Evolutionary conservation across 2,113 vertebrate species (phyloP).

Genomic region (Atrichornis clamosus): DNA sequence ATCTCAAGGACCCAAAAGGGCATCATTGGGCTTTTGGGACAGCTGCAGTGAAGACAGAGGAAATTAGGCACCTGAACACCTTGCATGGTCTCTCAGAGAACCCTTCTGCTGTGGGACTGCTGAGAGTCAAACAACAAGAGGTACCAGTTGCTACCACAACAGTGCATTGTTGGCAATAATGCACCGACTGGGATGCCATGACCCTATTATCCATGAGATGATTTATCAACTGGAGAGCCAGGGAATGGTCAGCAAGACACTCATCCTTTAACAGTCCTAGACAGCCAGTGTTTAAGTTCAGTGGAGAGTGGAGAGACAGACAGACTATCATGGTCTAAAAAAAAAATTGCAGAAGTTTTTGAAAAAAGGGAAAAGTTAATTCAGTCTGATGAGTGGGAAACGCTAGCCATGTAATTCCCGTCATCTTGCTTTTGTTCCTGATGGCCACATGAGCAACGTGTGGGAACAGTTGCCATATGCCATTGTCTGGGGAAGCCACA

Average conservation of each 20-base stretch:
- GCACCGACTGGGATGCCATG: not conserved
- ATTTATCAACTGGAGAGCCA: no score
- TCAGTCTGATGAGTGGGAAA: not conserved
- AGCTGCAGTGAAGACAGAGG: not conserved
- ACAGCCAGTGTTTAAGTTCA: not conserved
- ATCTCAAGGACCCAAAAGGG: not conserved
- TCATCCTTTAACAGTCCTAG: not conserved
- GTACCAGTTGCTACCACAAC: not conserved
- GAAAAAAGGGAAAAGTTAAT: not conserved
- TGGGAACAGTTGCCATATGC: no score
- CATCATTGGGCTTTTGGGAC: not conserved
- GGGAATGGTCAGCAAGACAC: not conserved
- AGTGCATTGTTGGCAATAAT: rapidly evolving
- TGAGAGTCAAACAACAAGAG: not conserved
- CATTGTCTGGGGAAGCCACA: not conserved
- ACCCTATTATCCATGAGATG: not conserved
- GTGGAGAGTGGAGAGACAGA: not conserved
- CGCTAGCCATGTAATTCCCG: rapidly evolving
- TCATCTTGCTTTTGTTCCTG: rapidly evolving
- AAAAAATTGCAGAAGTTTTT: not conserved
- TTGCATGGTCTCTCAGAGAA: not conserved
- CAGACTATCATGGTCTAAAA: not conserved
- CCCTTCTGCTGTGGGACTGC: not conserved
- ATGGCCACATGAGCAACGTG: rapidly evolving
- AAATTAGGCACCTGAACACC: not conserved